phyloP scores from a whole-genome alignment of 2,797 vertebrate species.

The Ataeniobius toweri region DNA sequence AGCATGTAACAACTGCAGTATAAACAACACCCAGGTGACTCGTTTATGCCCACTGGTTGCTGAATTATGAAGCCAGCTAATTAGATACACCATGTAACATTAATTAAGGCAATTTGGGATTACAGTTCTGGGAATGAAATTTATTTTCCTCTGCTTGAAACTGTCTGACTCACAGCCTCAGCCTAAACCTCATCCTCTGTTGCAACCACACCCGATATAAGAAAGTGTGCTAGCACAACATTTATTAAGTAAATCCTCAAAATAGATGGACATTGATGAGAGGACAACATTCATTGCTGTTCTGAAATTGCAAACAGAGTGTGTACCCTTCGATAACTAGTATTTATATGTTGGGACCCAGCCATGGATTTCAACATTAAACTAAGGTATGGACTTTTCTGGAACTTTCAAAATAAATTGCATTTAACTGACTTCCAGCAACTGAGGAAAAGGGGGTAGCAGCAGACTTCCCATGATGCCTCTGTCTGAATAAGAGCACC shows the following conservation, averaged over 20 bases:
- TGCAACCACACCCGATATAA: not conserved
- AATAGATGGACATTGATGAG: not conserved
- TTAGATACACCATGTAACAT: constrained; percentile 5
- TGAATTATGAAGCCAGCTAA: constrained; percentile 11
- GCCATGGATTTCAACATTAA: too few species aligned
- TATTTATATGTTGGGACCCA: not conserved
- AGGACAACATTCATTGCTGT: not conserved
- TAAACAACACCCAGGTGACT: constrained; percentile 13
- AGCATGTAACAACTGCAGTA: not conserved
- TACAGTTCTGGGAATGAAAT: constrained; percentile 5
- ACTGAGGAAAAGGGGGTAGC: too few species aligned
- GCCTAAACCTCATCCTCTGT: not conserved
- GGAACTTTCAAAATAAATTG: too few species aligned
- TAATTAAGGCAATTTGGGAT: constrained; percentile 6
- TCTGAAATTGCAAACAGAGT: not conserved
- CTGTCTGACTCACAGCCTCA: constrained; percentile 7
- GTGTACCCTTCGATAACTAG: not conserved
- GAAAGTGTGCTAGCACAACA: not conserved
- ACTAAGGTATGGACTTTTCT: too few species aligned
- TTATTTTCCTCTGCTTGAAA: constrained; percentile 1
- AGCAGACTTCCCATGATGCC: too few species aligned
- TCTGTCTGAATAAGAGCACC: too few species aligned
- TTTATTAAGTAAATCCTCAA: not conserved
- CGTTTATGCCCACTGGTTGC: not conserved
- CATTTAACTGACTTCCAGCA: too few species aligned